Conservation (phyloP, 2,888 invertebrate species). For the Diabrotica balteata region DNA sequence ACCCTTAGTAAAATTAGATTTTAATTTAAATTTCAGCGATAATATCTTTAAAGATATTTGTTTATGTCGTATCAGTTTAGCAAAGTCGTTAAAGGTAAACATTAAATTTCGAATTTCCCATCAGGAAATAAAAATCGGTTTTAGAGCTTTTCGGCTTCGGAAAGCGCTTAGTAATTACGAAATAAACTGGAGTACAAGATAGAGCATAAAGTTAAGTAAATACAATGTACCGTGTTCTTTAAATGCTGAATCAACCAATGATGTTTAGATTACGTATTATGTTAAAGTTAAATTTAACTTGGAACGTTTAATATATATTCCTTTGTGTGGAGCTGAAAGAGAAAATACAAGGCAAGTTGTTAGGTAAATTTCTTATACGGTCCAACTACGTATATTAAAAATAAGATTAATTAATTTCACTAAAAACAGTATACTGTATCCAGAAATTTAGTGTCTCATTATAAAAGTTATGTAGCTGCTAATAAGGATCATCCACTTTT, state of each 20-base stretch:
- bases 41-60: too few species aligned
- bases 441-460: too few species aligned
- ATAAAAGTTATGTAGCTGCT: too few species aligned
- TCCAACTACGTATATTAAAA: too few species aligned
- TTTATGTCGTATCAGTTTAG: background rate
- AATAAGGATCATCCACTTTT: too few species aligned
- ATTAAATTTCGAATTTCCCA: background rate
- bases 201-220: background rate
- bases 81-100: background rate
- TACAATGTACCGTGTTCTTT: background rate
- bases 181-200: background rate
- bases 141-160: background rate
- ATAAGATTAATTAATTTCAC: too few species aligned
- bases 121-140: background rate
- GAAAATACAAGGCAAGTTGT: too few species aligned
- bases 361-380: too few species aligned
- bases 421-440: too few species aligned
- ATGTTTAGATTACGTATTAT: background rate
- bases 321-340: too few species aligned
- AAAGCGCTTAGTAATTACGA: background rate
- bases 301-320: background rate
- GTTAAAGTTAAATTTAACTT: background rate
- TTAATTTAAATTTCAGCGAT: too few species aligned
- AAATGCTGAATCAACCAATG: background rate
- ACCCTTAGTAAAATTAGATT: too few species aligned